These are phyloP conservation scores for Heliconius sara DNA, from an alignment of 2,888 invertebrate species.

Conservation along the genomic window DNA sequence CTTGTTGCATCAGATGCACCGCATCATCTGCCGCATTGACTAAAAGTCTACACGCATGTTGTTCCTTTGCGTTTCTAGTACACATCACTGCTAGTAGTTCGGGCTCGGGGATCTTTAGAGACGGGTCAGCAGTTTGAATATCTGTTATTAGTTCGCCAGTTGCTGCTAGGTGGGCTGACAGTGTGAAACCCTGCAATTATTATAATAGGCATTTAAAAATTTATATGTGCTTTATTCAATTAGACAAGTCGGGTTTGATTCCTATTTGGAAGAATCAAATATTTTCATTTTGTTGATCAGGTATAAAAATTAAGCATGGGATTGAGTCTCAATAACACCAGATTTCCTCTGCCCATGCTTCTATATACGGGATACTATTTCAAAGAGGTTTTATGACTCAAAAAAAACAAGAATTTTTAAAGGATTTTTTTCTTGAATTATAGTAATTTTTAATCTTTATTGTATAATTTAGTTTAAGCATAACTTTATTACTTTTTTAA, in stretches of 20 bases:
- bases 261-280: no score
- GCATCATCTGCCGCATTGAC: slow-evolving; percentile 87
- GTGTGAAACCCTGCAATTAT: slow-evolving; percentile 71
- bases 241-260: not conserved
- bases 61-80: slow-evolving; percentile 77
- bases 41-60: slow-evolving; percentile 85
- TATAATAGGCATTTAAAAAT: not conserved
- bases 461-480: no score
- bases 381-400: no score
- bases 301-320: not conserved
- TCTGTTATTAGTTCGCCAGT: slow-evolving; percentile 71
- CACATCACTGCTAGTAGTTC: slow-evolving; percentile 81
- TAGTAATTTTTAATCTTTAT: no score
- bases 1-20: slow-evolving; percentile 86
- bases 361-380: not conserved
- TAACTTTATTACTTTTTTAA: no score
- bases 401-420: no score
- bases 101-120: slow-evolving; percentile 69
- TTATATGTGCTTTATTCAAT: not conserved
- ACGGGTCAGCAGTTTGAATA: slow-evolving; percentile 65
- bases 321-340: not conserved
- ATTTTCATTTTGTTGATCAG: no score
- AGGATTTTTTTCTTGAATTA: no score
- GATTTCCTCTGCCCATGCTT: no score
- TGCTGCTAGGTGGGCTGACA: slow-evolving; percentile 63